Percentiles rank a stretch among this genome's conserved stretches.
These are phyloP conservation scores for Scaptodrosophila lebanonensis DNA, from an alignment of 1,140 invertebrate species.

Conservation along the genomic window DNA sequence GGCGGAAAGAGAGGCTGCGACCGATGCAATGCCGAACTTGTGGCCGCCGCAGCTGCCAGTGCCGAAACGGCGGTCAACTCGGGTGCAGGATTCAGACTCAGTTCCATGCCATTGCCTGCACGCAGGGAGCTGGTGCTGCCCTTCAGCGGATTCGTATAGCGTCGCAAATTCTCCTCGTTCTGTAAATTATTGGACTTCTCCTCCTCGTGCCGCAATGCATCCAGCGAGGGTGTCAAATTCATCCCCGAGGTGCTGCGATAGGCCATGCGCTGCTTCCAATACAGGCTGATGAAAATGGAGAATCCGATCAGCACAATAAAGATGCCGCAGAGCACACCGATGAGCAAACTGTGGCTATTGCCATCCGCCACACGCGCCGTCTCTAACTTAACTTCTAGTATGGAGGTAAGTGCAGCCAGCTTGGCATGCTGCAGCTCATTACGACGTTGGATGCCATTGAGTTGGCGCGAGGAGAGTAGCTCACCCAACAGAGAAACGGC, in stretches of 20 bases:
- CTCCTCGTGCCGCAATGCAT: slow-evolving; percentile 84
- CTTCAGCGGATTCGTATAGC: slow-evolving; percentile 80
- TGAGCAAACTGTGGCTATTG: slow-evolving; percentile 75
- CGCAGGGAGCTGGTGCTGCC: slow-evolving; percentile 75
- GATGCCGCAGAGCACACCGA: slow-evolving; percentile 78
- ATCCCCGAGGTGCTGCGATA: slow-evolving; percentile 79
- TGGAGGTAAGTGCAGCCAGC: slow-evolving; percentile 83
- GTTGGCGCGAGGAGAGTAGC: slow-evolving; percentile 83
- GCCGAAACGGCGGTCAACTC: slow-evolving; percentile 75
- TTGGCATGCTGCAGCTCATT: slow-evolving; percentile 78
- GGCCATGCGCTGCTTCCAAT: slow-evolving; percentile 79
- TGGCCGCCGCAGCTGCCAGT: slow-evolving; percentile 76
- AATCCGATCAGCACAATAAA: slow-evolving; percentile 75
- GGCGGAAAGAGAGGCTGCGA: slow-evolving; percentile 80
- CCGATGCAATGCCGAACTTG: slow-evolving; percentile 80
- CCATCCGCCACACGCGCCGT: slow-evolving; percentile 68
- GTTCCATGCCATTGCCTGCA: slow-evolving; percentile 70
- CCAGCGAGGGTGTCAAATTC: slow-evolving; percentile 79
- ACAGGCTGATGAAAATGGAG: slow-evolving; percentile 76
- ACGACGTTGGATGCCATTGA: slow-evolving; percentile 52
- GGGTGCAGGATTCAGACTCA: slow-evolving; percentile 79
- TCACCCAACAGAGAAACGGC: slow-evolving; percentile 84
- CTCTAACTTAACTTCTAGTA: slow-evolving; percentile 85
- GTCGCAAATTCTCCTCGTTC: slow-evolving; percentile 91
- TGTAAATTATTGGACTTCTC: slow-evolving; percentile 93